These are phyloP conservation scores for Saccopteryx bilineata DNA, from an alignment of 2,113 vertebrate genomes.

Conservation along the genomic window DNA sequence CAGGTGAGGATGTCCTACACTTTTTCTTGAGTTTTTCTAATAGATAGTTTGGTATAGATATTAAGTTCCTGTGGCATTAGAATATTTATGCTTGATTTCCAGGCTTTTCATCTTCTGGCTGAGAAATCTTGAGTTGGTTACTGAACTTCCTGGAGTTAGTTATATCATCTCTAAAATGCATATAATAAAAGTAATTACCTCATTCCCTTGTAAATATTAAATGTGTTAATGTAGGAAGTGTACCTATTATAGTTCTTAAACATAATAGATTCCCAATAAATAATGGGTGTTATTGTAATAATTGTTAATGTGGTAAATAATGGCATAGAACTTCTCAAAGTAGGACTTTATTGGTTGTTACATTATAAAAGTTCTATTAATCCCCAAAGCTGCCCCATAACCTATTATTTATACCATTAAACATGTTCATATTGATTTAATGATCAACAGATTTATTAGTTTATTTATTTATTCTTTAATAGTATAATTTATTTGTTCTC, in stretches of 20 bases:
- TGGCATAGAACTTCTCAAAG: background rate
- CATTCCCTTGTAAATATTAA: background rate
- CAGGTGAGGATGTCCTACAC: too few species aligned
- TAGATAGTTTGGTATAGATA: background rate
- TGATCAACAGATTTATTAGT: constrained; percentile 52
- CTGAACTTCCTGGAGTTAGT: background rate
- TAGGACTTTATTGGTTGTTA: constrained; percentile 17
- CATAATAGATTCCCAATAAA: background rate
- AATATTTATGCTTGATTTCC: background rate
- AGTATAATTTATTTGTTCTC: constrained; percentile 23
- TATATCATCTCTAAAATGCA: background rate
- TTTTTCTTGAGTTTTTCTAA: background rate
- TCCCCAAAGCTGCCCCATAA: constrained; percentile 7
- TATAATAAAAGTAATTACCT: background rate
- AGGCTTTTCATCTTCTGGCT: background rate
- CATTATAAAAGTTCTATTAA: background rate
- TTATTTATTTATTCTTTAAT: constrained; percentile 12
- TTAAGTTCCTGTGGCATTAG: background rate
- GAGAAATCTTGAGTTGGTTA: background rate
- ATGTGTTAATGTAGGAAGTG: background rate
- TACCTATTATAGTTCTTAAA: background rate
- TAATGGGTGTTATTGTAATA: background rate
- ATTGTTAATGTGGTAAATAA: background rate
- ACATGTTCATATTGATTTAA: constrained; percentile 39
- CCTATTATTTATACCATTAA: constrained; percentile 38